Evolutionary conservation across 2,888 invertebrate genomes (phyloP).

Genomic region (Punctoribates punctum): DNA sequence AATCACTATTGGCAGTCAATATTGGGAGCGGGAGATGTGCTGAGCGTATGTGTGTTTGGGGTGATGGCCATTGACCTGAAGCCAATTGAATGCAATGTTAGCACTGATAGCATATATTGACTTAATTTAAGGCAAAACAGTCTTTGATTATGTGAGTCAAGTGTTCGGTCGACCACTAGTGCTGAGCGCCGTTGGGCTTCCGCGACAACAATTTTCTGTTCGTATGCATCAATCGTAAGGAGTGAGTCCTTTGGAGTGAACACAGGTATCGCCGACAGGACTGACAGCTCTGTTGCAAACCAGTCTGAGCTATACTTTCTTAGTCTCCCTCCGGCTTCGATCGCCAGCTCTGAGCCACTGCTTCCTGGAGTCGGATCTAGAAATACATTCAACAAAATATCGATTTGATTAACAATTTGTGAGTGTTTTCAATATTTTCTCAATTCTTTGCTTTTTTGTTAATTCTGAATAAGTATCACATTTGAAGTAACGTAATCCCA

Average conservation of each 20-base stretch:
- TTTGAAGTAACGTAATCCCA: too few species aligned
- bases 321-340: not conserved
- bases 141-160: not conserved
- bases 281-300: constrained; percentile 14
- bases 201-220: constrained; percentile 10
- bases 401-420: not conserved
- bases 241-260: not conserved
- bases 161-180: constrained; percentile 16
- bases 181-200: constrained; percentile 29
- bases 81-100: not conserved
- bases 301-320: constrained; percentile 13
- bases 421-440: not conserved
- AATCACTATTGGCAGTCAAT: constrained; percentile 6
- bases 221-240: not conserved
- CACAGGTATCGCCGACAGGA: not conserved
- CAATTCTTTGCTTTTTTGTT: too few species aligned
- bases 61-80: constrained; percentile 16
- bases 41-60: not conserved
- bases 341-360: constrained; percentile 9
- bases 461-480: too few species aligned
- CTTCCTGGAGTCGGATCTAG: constrained; percentile 27
- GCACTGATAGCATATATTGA: not conserved
- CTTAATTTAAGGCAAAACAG: not conserved
- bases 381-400: not conserved
- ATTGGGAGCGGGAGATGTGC: not conserved